phyloP scores from a whole-genome alignment of 2,888 invertebrate genomes.

The Catocala fraxini region DNA sequence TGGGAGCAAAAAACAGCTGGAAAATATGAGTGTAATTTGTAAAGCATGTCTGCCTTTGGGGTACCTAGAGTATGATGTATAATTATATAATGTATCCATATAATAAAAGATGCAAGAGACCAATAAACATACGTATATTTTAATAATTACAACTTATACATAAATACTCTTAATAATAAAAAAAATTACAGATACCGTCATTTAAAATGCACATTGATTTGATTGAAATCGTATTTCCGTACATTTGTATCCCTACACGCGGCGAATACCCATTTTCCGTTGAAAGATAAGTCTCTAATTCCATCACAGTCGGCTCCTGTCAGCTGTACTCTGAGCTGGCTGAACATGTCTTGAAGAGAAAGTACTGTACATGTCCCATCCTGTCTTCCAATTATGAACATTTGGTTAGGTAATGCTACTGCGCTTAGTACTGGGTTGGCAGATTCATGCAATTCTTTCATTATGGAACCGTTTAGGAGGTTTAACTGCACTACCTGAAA shows the following conservation, averaged over 20 bases:
- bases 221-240: slow-evolving; percentile 88
- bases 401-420: slow-evolving; percentile 75
- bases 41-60: too few relatives aligned
- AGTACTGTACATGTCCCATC: slow-evolving; percentile 89
- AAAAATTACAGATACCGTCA: slow-evolving; percentile 47
- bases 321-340: slow-evolving; percentile 80
- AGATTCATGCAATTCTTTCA: slow-evolving; percentile 84
- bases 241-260: slow-evolving; percentile 89
- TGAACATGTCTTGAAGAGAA: slow-evolving; percentile 72
- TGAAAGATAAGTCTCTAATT: slow-evolving; percentile 88
- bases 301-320: slow-evolving; percentile 92
- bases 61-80: too few relatives aligned
- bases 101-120: slow-evolving; percentile 9
- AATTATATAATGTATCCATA: too few relatives aligned
- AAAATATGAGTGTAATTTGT: too few relatives aligned
- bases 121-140: slow-evolving; percentile 20
- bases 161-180: slow-evolving; percentile 39
- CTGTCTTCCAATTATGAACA: slow-evolving; percentile 87
- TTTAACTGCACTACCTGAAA: slow-evolving; percentile 70
- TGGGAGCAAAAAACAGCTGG: too few relatives aligned
- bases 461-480: slow-evolving; percentile 64
- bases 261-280: slow-evolving; percentile 88
- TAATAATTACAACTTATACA: slow-evolving; percentile 52
- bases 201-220: slow-evolving; percentile 81
- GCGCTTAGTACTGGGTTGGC: slow-evolving; percentile 87